Conservation (phyloP, 1,140 invertebrate genomes). For the Laupala kohalensis region DNA sequence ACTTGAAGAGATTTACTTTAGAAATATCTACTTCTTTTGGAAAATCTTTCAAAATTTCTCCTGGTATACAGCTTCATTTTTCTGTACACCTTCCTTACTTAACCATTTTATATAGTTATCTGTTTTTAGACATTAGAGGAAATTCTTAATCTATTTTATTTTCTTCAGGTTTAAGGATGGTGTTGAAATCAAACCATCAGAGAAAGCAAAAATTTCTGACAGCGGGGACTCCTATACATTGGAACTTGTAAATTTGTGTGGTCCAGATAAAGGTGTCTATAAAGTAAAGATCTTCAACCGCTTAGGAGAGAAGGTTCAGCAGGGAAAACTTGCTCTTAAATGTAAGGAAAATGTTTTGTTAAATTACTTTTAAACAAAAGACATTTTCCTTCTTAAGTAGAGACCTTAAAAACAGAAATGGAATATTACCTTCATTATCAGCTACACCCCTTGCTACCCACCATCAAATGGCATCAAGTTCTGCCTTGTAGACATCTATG, state of each 20-base stretch:
- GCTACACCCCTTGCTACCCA: no score
- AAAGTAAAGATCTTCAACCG: slow-evolving; percentile 60
- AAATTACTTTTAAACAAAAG: no score
- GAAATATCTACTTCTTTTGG: background rate
- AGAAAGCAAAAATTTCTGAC: slow-evolving; percentile 46
- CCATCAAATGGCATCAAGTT: no score
- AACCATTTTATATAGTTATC: no score
- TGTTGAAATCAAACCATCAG: slow-evolving; percentile 41
- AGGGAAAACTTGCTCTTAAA: slow-evolving; percentile 54
- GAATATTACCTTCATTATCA: no score
- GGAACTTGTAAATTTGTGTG: slow-evolving; percentile 48
- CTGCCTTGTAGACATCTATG: no score
- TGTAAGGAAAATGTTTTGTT: slow-evolving; percentile 32
- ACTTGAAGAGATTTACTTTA: background rate
- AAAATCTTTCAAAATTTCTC: background rate
- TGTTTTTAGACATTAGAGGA: no score
- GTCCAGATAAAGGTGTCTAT: slow-evolving; percentile 64
- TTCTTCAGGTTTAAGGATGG: slow-evolving; percentile 42
- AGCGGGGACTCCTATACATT: slow-evolving; percentile 60
- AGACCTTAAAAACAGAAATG: no score
- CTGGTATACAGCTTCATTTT: no score
- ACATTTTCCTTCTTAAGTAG: no score
- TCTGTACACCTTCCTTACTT: no score
- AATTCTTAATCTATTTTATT: background rate
- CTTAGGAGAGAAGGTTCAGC: slow-evolving; percentile 53